Evolutionary conservation across 2,113 vertebrate species (phyloP), one percentile per base, ranked within the genome.

Genomic region (Mobula birostris): DNA sequence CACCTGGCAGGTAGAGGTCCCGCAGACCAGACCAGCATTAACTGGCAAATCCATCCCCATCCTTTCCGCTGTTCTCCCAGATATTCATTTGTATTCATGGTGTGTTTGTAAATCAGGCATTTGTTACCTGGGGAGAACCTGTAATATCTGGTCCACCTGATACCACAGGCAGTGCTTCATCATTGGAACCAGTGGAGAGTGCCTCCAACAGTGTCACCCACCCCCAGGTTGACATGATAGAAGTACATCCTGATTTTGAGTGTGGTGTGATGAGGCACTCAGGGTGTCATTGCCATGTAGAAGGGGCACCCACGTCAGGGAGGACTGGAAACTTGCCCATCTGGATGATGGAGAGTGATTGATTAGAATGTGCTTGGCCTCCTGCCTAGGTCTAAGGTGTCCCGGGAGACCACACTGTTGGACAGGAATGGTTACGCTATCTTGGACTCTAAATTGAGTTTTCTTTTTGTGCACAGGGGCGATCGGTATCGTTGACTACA

Each of bases 401-500:
- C 58, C 11, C 7, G 24, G 83, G 24, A 87, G 58, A 83, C 56
- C 7, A 27, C 83, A 87, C 8, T 87, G 56, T 58, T 85, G 48
- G 48, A 58, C 27, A 2, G 82, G 24, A 24, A 85, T 56, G 24
- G 21, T 15, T 70, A 24, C 21, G 24, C 21, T 92, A 40, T n/a
- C n/a, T 36, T 74, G 17, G 68, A 48, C 36, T 72, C 32, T 68
- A n/a, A 80, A 40, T 29, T 14, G 36, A 12, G 94, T 12, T 91
- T 83, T 94, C 70, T 94, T 29, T 95, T 95, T 82, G 94, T 95
- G 97, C 96, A 79, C 97, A 99, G 99, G 99, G 99, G 97, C 98
- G 98, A 96, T 99, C 99, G 36, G 98, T 99, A 96, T 99, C 99
- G 95, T 96, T 99, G 97, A 99, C 99, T 94, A 99, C 98, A 95